Evolutionary conservation across 2,797 vertebrate genomes (phyloP).

Genomic region (Eurystomus glaucurus): DNA sequence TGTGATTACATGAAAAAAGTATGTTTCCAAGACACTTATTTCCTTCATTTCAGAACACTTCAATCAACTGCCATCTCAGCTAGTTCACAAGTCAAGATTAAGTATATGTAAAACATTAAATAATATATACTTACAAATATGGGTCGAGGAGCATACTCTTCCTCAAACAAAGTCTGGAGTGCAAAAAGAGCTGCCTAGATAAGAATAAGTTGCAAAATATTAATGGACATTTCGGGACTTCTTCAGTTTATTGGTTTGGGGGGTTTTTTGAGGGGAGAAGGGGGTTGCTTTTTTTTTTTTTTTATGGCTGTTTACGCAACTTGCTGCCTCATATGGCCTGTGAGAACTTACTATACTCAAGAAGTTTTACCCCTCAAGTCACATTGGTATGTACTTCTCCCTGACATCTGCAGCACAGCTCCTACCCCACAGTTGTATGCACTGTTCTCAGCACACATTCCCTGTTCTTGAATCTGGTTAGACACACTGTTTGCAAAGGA

Average conservation of each 20-base stretch:
- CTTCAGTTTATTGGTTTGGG: neutral
- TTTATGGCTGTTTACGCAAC: neutral
- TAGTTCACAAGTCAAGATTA: neutral
- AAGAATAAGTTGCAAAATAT: conserved; percentile 28
- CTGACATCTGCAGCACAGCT: neutral
- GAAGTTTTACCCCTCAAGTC: neutral
- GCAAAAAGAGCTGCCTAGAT: conserved; percentile 95
- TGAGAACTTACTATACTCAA: neutral
- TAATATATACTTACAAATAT: conserved; percentile 91
- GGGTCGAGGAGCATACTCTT: conserved; percentile 87
- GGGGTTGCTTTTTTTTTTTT: neutral
- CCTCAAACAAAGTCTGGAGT: conserved; percentile 91
- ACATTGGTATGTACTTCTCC: neutral
- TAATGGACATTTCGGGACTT: neutral
- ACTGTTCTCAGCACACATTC: neutral
- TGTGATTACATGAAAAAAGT: neutral
- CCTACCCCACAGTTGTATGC: fast-evolving
- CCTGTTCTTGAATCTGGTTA: neutral
- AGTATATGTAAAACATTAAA: neutral
- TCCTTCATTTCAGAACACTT: neutral
- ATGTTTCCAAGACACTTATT: neutral
- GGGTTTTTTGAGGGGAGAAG: too few relatives aligned
- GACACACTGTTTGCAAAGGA: neutral
- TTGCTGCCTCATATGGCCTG: neutral
- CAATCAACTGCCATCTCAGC: neutral